A percentile compares a stretch with the other conserved stretches of the same genome.
Conservation (phyloP, 37 sponge, comb jelly and placozoan genomes). For the Ianthella basta region DNA sequence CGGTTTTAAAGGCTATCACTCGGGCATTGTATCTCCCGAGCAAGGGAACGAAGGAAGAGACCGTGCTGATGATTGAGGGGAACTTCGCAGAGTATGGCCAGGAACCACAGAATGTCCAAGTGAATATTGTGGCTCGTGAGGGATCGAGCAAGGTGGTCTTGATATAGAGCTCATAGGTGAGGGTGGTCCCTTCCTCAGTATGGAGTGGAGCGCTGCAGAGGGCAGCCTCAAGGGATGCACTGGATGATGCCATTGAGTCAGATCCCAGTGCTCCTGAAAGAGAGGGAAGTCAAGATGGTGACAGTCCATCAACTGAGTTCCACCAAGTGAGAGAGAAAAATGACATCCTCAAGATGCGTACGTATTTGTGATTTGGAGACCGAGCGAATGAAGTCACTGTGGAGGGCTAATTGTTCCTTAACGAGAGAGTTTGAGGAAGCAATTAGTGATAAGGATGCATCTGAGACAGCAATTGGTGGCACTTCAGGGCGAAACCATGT, state of each 20-base stretch:
- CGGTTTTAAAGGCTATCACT: not conserved
- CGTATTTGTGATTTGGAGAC: not conserved
- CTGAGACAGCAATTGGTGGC: too few relatives aligned
- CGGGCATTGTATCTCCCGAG: not conserved
- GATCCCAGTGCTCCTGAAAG: not conserved
- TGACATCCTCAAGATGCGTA: not conserved
- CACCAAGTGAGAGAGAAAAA: not conserved
- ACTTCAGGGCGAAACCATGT: too few relatives aligned
- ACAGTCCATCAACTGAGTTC: not conserved
- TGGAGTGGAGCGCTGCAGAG: not conserved
- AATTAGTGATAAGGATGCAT: not conserved
- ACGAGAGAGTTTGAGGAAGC: not conserved
- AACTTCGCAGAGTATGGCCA: not conserved
- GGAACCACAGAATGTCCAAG: constrained; percentile 2
- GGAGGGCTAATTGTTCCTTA: constrained; percentile 8
- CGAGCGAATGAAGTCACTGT: not conserved
- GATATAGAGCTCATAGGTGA: not conserved
- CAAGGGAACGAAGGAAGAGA: constrained; percentile 1
- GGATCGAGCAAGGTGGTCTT: too few relatives aligned
- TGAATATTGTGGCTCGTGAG: not conserved
- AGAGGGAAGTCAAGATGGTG: not conserved
- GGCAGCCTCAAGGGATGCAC: not conserved
- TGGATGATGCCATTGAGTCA: not conserved
- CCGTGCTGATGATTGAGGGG: constrained; percentile 29
- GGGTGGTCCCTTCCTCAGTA: too few relatives aligned